Base-by-base conservation (phyloP, 2,113 vertebrate species). In the Oophaga pumilio region DNA sequence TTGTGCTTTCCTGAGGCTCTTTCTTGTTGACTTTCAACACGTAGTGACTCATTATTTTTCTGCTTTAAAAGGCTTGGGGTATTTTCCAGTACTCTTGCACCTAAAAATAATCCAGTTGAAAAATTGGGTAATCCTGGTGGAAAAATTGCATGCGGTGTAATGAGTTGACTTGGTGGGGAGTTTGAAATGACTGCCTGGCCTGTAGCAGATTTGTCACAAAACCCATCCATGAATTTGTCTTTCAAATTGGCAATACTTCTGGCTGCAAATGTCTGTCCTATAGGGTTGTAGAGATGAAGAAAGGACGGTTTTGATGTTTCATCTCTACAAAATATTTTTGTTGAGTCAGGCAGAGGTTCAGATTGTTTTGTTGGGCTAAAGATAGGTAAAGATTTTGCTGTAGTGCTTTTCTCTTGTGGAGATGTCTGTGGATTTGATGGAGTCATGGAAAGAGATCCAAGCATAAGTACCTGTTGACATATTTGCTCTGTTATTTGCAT, bases 401-500 rank as follows among this genome's bases (percentile, higher is more conserved):
- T 53, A 12, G 59, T 59, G 20, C 43, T 28, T n/a, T 81, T 74
- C 43, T 84, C 71, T 4, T 59, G 49, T 56, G 90, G 76, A n/a
- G 92, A 84, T 4, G 92, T 26, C 0, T 80, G 59, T 3, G 84
- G 28, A 50, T 91, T 82, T 17, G 89, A 90, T 0, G 91, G 85
- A 90, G 91, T 49, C 93, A 91, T 80, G 11, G 82, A 85, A 24
- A 93, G 82, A 18, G 94, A 93, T 7, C 97, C 97, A 0, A 98
- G 93, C 76, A 96, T 94, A 7, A 98, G 92, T 50, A 98, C 96
- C 56, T 98, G 97, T 60, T 96, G 93, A 86, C 97, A 98, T 85
- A 98, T 98, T 91, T 97, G 96, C 89, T 98, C 97, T 0, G 97
- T 97, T 93, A 98, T 97, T 91, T 97, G 97, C 97, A 98, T 97